Percentiles rank a stretch among this genome's conserved stretches.
Conservation (phyloP, 2,888 invertebrate genomes). For the Chymomyza caudatula region DNA sequence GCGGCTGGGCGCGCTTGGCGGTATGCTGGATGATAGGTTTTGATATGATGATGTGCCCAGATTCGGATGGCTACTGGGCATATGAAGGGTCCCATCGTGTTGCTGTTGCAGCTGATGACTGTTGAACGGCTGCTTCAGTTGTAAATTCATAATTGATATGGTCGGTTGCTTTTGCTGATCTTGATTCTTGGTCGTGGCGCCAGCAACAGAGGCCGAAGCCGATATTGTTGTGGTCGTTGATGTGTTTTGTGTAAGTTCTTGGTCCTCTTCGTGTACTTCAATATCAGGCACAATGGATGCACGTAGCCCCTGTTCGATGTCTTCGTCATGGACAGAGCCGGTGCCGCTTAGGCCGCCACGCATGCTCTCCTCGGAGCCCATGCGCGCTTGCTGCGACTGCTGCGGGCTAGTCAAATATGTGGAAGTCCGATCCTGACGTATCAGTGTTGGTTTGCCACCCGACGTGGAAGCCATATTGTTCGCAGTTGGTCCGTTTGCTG, state of each 20-base stretch:
- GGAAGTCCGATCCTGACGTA: conserved; percentile 91
- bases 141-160: conserved; percentile 79
- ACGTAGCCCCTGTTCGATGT: conserved; percentile 74
- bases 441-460: conserved; percentile 87
- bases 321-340: conserved; percentile 75
- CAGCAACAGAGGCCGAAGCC: conserved; percentile 35
- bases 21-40: conserved; percentile 80
- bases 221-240: conserved; percentile 50
- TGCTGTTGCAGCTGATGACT: conserved; percentile 1
- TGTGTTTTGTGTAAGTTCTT: conserved; percentile 58
- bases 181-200: conserved; percentile 75
- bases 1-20: conserved; percentile 80
- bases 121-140: conserved; percentile 53
- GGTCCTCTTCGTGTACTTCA: conserved; percentile 79
- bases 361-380: conserved; percentile 88
- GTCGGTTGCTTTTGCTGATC: conserved; percentile 78
- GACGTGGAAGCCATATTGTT: conserved; percentile 74
- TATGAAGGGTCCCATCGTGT: conserved; percentile 19
- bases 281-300: conserved; percentile 78
- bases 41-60: conserved; percentile 76
- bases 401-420: conserved; percentile 84
- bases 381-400: conserved; percentile 84
- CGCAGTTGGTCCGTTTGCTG: conserved; percentile 74
- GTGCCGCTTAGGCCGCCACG: conserved; percentile 78
- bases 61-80: conserved; percentile 52